These are phyloP conservation scores for Prinia subflava DNA, from an alignment of 2,113 vertebrate genomes.

Conservation along the genomic window DNA sequence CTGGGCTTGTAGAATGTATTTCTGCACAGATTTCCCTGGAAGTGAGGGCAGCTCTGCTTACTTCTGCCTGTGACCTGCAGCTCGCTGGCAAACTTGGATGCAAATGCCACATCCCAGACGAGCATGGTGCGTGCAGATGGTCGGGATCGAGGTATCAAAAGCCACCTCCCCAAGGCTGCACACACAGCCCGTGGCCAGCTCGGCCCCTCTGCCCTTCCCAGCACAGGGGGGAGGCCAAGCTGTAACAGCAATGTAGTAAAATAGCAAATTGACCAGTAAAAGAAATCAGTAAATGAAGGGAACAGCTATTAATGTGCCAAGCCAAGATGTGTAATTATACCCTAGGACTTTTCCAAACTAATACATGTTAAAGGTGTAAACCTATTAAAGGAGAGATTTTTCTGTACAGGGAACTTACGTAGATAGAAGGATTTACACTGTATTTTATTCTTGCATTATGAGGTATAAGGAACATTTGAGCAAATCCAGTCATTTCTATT, in stretches of 20 bases:
- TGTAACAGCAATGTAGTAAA: constrained; percentile 29
- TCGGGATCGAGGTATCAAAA: background rate
- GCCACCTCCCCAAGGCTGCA: background rate
- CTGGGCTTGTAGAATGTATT: background rate
- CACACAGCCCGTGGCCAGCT: background rate
- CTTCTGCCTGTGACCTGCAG: background rate
- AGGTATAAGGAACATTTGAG: constrained; percentile 51
- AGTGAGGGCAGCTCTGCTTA: background rate
- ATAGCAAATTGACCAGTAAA: constrained; percentile 63
- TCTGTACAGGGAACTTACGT: constrained; percentile 53
- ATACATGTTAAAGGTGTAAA: constrained; percentile 67
- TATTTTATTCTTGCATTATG: constrained; percentile 63
- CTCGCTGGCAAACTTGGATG: background rate
- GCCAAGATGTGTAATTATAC: constrained; percentile 62
- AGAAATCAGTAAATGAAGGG: constrained; percentile 65
- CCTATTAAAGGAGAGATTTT: constrained; percentile 67
- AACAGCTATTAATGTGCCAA: constrained; percentile 64
- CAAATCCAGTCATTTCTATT: constrained; percentile 63
- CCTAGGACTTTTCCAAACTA: constrained; percentile 63
- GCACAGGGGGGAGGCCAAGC: background rate
- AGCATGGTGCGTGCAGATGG: background rate
- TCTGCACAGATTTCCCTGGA: background rate
- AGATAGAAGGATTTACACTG: constrained; percentile 63
- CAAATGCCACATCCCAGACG: background rate
- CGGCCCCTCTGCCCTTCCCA: background rate